phyloP scores from a whole-genome alignment of 2,113 vertebrate species.

The Urocynchramus pylzowi region DNA sequence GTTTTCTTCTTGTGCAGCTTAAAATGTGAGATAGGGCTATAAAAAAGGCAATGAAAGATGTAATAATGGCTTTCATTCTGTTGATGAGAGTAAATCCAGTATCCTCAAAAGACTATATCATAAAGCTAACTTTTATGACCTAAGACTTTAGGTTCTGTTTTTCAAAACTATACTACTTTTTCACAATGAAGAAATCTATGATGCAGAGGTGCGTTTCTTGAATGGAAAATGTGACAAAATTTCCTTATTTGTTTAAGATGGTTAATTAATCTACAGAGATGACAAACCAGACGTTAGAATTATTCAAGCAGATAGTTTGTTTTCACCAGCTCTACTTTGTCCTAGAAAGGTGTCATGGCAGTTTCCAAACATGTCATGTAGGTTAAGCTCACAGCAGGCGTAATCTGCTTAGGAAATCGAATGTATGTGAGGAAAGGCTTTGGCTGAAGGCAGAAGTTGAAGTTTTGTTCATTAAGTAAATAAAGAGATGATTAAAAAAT shows the following conservation, averaged over 20 bases:
- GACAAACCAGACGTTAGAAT: neutral
- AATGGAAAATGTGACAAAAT: neutral
- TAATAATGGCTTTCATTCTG: neutral
- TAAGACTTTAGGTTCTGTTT: neutral
- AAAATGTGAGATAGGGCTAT: conserved; percentile 12
- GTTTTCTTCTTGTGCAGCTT: conserved; percentile 21
- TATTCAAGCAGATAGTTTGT: neutral
- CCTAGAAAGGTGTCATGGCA: neutral
- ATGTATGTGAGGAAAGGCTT: neutral
- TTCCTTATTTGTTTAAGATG: neutral
- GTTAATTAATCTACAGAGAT: neutral
- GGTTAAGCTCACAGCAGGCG: neutral
- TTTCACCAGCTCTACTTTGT: neutral
- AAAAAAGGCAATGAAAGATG: neutral
- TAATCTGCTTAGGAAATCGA: neutral
- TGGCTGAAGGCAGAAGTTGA: neutral
- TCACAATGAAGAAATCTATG: neutral
- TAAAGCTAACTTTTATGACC: neutral
- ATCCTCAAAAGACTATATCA: neutral
- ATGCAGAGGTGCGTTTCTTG: accelerated
- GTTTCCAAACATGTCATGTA: neutral
- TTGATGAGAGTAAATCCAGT: neutral
- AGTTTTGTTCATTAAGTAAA: neutral
- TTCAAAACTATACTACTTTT: too few relatives aligned
- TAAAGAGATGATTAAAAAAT: neutral